Base-by-base conservation (phyloP, 2,888 invertebrate genomes). In the Lasioglossum morio region DNA sequence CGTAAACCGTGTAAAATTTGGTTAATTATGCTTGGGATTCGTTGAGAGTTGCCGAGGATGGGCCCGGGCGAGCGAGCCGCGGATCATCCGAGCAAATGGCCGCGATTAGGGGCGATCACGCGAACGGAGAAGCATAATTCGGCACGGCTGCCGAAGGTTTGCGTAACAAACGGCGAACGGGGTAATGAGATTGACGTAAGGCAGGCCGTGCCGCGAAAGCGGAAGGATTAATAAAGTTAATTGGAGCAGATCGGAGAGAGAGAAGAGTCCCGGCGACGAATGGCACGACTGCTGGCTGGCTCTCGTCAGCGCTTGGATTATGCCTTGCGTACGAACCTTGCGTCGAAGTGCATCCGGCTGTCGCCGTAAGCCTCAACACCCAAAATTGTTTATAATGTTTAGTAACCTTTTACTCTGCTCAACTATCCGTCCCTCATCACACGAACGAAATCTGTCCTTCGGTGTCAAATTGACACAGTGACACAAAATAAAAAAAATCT, bases 181-280 rank as follows among this genome's bases (percentile, higher is more conserved):
- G 78, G 78, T 91, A 92, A 91, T 92, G 91, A 92, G 91, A 92
- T 91, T 90, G 90, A 91, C 91, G 91, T 91, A 91, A 92, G 91
- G 85, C 89, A 83, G 84, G 87, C 87, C 85, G 84, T 84, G 84
- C 89, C 90, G 89, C 91, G 91, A 92, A 92, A 92, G 91, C 92
- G 92, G 92, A 92, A 92, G 92, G 90, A 91, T 92, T 92, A 92
- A 92, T 92, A 92, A 92, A 92, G 90, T 90, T 92, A 92, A 92
- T 92, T 92, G 92, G 89, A 92, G 90, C 90, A 91, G 88, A 90
- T 90, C 90, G 86, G 90, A 90, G 91, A 92, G 90, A 92, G 63
- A 63, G 30, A 57, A 63, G 60, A 92, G 89, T 88, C 89, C 89
- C 89, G 87, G 88, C 91, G 89, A 91, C 91, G 87, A 90, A 91